Base-by-base conservation (phyloP, 2,888 invertebrate species). In the Lithophane semibrunnea region DNA sequence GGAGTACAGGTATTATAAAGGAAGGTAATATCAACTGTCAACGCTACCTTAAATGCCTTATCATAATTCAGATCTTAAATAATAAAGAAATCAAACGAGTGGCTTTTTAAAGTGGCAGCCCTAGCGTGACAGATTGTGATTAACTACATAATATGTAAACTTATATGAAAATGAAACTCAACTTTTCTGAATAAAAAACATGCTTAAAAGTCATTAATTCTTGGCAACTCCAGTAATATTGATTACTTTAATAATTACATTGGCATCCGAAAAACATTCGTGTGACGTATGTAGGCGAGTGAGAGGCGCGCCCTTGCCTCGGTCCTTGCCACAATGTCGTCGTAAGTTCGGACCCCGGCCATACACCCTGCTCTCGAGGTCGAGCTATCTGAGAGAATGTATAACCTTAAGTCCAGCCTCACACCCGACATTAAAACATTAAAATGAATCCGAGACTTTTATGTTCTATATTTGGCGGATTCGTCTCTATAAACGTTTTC, bases 241-340 rank as follows among this genome's bases (percentile, higher is more conserved):
- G 91, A 92, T 93, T 91, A 90, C 87, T 91, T 88, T 85, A 90
- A 91, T 93, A 93, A 93, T 93, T 92, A 91, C 90, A 91, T 92
- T 89, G 92, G 92, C 89, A 93, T 94, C 94, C 91, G 90, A 94
- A 94, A 90, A 93, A 93, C 90, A 92, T 91, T 92, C 86, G 89
- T 91, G 91, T 91, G 92, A 88, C 86, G 89, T 88, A 88, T 80
- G 79, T 83, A 77, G 89, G 92, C 92, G 92, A 94, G 96, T 96
- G 96, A 96, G 95, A 95, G 96, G 96, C 84, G 91, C 94, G 96
- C 96, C 96, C 96, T 96, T 96, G 96, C 92, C 82, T 87, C 87
- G 88, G 90, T 93, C 92, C 92, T 93, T 94, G 94, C 92, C 91
- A 86, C 94, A 94, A 94, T 93, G 93, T 94, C 93, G 93, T 91